Base-by-base conservation (phyloP, 2,888 invertebrate genomes). In the Acanthacorydalis orientalis region DNA sequence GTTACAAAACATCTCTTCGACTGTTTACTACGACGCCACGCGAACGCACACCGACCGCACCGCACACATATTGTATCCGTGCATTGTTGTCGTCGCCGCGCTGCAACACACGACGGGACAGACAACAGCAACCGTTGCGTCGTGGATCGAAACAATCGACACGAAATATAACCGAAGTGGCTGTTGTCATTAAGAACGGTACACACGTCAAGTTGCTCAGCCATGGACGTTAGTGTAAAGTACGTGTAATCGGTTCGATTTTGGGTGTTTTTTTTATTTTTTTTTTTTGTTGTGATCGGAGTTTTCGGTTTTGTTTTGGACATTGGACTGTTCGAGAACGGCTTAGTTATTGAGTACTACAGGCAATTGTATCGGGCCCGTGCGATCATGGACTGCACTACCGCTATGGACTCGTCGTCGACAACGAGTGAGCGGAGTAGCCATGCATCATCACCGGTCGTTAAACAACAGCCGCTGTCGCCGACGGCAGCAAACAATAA, bases 361-460 rank as follows among this genome's bases (percentile, higher is more conserved):
- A 23, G 23, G 23, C 23, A 23, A 23, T 6, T 23, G 23, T 23
- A 23, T 23, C 23, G 23, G 46, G 49, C 48, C 47, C 39, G 52
- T 48, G 53, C 50, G 47, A 46, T 41, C 44, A 51, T 48, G 48
- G 50, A 46, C 52, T 47, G 48, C 49, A 50, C 48, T 51, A 68
- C 72, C 61, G 70, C 68, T 55, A 71, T 72, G 68, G 74, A 73
- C 65, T 70, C 70, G 54, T 67, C 65, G 55, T 65, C 67, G 52
- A 64, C 62, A 50, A 63, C 68, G 58, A 75, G 74, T 67, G 75
- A 76, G 61, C 73, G 71, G 54, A 69, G 69, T 56, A 70, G 69
- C 57, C 68, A 69, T 65, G 70, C 72, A 58, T 73, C 73, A 51
- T 70, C 72, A 53, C 54, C 57, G 51, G 43, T 50, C 47, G 59